Conservation (phyloP, 2,113 vertebrate genomes). For the Pongo pygmaeus region DNA sequence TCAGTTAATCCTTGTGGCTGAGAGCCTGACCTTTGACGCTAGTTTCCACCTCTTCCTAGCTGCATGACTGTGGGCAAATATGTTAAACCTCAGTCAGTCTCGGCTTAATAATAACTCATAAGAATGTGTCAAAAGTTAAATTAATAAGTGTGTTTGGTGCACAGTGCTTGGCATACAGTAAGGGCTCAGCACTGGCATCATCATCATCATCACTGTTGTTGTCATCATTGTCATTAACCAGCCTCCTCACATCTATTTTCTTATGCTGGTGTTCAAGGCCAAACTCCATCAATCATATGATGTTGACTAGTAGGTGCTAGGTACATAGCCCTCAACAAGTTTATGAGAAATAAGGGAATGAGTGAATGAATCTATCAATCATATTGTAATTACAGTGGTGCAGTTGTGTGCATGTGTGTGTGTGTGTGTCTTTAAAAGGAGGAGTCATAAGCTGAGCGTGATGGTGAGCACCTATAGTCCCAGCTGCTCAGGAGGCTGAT, state of each 20-base stretch:
- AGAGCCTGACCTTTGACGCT: background rate
- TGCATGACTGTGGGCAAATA: background rate
- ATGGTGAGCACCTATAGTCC: too few relatives aligned
- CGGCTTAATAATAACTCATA: background rate
- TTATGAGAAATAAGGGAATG: background rate
- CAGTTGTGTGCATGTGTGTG: background rate
- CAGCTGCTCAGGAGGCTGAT: too few relatives aligned
- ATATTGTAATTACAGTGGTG: background rate
- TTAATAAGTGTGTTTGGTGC: background rate
- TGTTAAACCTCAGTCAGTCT: background rate
- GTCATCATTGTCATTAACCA: background rate
- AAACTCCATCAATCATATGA: background rate
- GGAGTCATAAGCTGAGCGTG: background rate
- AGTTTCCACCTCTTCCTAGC: background rate
- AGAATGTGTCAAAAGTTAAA: background rate
- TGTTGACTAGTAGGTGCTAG: background rate
- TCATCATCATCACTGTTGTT: background rate
- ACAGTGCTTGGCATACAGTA: background rate
- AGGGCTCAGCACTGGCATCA: fast-evolving
- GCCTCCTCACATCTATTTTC: background rate
- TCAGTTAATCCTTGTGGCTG: background rate
- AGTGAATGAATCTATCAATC: background rate
- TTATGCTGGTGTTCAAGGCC: background rate
- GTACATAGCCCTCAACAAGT: background rate
- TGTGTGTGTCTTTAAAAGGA: background rate